Evolutionary conservation across 1,140 invertebrate species (phyloP).

Genomic region (Anadara kagoshimensis): DNA sequence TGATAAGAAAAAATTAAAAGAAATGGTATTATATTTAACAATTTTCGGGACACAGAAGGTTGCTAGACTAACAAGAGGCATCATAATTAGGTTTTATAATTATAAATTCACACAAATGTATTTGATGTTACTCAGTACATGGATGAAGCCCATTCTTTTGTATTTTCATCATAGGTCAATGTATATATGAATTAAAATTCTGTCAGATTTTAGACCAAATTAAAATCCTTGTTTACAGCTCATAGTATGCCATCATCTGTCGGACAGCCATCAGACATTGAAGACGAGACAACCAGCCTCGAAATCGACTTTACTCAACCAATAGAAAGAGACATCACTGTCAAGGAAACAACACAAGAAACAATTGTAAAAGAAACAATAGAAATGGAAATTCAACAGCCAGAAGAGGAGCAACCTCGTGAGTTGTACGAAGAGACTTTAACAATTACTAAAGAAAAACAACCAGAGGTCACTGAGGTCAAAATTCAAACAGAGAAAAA

Average conservation of each 20-base stretch:
- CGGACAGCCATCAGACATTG: not conserved
- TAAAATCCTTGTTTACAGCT: no score
- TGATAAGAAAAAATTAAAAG: no score
- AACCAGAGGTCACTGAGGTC: conserved; percentile 11
- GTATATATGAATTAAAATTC: no score
- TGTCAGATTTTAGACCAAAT: no score
- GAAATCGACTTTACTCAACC: not conserved
- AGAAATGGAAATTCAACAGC: conserved; percentile 1
- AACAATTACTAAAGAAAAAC: not conserved
- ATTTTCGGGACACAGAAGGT: no score
- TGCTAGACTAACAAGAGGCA: no score
- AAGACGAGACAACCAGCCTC: not conserved
- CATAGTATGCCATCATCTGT: not conserved
- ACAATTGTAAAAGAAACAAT: not conserved
- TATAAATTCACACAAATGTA: no score
- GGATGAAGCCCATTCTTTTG: no score
- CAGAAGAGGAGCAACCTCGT: conserved; percentile 23
- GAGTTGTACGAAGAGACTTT: conserved; percentile 16
- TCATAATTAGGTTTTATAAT: no score
- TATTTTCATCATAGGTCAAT: no score
- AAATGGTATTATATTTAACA: no score
- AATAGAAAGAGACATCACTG: not conserved
- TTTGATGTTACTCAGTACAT: no score
- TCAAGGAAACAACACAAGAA: not conserved
- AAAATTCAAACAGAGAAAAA: conserved; percentile 20